A percentile compares a stretch with the other conserved stretches of the same genome.
These are phyloP conservation scores for Equus przewalskii DNA, from an alignment of 2,113 vertebrate genomes.

Conservation along the genomic window DNA sequence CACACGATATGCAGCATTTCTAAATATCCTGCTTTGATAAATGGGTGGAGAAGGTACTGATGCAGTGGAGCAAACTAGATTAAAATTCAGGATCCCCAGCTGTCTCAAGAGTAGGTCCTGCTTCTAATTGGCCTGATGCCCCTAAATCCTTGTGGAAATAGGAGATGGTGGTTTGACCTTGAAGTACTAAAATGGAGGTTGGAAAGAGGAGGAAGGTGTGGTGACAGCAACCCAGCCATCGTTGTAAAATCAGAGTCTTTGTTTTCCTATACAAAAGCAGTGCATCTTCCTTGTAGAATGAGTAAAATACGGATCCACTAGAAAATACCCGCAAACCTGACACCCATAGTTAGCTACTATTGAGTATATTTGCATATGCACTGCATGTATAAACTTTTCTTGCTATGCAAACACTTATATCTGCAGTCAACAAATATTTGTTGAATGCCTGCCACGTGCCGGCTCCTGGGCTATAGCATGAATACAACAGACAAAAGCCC, in stretches of 20 bases:
- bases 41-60: neutral
- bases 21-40: constrained; percentile 16
- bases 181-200: neutral
- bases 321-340: neutral
- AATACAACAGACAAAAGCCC: neutral
- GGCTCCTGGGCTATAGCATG: neutral
- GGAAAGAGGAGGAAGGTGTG: neutral
- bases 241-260: neutral
- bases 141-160: neutral
- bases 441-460: neutral
- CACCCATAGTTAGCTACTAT: neutral
- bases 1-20: neutral
- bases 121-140: neutral
- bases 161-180: neutral
- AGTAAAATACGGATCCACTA: neutral
- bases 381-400: neutral
- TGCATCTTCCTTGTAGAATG: neutral
- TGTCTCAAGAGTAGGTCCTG: neutral
- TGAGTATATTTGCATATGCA: neutral
- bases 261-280: neutral
- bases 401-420: neutral
- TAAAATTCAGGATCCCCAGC: constrained; percentile 18
- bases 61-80: neutral
- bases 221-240: neutral
- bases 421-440: neutral